Evolutionary conservation across 2,888 invertebrate species (phyloP), one percentile per base, ranked within the genome.

Genomic region (Parnassius smintheus): DNA sequence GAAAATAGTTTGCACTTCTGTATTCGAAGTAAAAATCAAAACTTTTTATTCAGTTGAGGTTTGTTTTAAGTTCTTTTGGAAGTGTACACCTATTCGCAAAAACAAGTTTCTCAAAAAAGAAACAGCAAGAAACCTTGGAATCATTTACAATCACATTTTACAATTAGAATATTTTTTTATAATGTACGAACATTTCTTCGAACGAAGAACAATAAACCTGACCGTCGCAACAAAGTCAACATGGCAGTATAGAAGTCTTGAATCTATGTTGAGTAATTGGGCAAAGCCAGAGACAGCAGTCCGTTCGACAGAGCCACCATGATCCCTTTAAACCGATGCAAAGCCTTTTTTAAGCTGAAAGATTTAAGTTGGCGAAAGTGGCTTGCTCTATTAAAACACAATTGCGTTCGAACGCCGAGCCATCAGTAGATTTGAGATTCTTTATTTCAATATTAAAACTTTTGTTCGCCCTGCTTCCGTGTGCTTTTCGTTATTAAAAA

Each of bases 261-360:
- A 81, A 78, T 80, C 76, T 75, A 78, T 76, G 82, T 78, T 85
- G 83, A 88, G 87, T 89, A 90, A 90, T 89, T 88, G 88, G 82
- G 81, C 79, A 77, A 83, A 88, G 84, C 85, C 81, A 81, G 83
- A 87, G 81, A 85, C 86, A 84, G 81, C 85, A 84, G 88, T 88
- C 86, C 86, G 84, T 83, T 78, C 80, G 76, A 75, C 76, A 83
- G 84, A 89, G 87, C 88, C 87, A 76, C 73, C 77, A 75, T 85
- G 83, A 91, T 90, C 90, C 90, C 88, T 89, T 89, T 88, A 90
- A 91, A 91, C 90, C 91, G 78, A 87, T 83, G 82, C 78, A 88
- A 89, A 91, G 91, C 90, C 89, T 90, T 90, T 90, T 89, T 90
- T 89, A 90, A 90, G 90, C 90, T 88, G 76, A 84, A 88, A 90